Evolutionary conservation across 2,113 vertebrate species (phyloP), one percentile per base, ranked within the genome.

Genomic region (Myiopsitta monachus): DNA sequence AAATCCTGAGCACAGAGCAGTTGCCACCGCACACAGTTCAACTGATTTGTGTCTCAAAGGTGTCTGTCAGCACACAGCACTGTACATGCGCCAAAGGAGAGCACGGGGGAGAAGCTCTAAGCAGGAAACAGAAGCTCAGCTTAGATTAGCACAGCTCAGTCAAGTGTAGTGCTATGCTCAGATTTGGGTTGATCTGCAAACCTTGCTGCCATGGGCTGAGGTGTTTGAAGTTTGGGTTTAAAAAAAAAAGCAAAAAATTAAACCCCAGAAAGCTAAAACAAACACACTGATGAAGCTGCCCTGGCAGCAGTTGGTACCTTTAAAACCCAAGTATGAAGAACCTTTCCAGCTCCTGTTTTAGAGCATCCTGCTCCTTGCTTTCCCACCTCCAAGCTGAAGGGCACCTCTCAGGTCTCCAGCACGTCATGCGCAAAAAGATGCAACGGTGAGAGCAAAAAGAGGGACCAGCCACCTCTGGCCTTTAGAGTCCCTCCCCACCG

Each of bases 71-170:
- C 83, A 44, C 3, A 6, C 76, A 83, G 88, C 5, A 52, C 83
- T 21, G 36, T 49, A 76, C 41, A n/a, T 30, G 41, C 11, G n/a
- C 69, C 88, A 79, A 94, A 76, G 0, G 0, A 87, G 81, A 92
- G 74, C 88, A 88, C 0, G 59, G 55, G 68, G 57, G 57, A 96
- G 88, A 91, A 87, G 94, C 83, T 86, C 88, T 47, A 82, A 81
- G 94, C 83, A 96, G 95, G 95, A 96, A 97, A 92, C 86, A 93
- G 95, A 81, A 96, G 86, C 62, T 82, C 4, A 2, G 69, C 88
- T 94, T 87, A 93, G 94, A 96, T 95, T 89, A 96, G 95, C 86
- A 66, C 52, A 79, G 78, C 78, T 95, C 94, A 85, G 74, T 82
- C 82, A 23, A 92, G n/a, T 49, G 57, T 46, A 96, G 80, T 94